These are phyloP conservation scores for Taeniopygia guttata DNA, from an alignment of 2,797 vertebrate species.

Conservation along the genomic window DNA sequence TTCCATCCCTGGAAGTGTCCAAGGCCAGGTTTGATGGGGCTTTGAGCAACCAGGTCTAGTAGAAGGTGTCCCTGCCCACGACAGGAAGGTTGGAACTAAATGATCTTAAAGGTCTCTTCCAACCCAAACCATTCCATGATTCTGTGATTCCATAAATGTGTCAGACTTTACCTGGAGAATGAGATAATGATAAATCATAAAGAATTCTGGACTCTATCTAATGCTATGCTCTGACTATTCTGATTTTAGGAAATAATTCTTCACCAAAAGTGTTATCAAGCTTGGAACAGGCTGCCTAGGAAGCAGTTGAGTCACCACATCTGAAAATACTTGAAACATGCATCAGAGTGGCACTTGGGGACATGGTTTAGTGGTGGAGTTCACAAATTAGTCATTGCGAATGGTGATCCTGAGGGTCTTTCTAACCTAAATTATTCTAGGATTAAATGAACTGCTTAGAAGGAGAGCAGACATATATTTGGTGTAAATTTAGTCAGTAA, in stretches of 20 bases:
- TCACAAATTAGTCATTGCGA: rapidly evolving
- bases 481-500: neutral
- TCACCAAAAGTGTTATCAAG: neutral
- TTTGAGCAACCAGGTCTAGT: neutral
- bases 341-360: rapidly evolving
- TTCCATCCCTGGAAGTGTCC: neutral
- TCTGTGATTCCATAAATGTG: neutral
- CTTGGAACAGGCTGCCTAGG: neutral
- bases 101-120: neutral
- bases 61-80: neutral
- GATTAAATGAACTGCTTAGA: neutral
- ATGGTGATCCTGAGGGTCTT: neutral
- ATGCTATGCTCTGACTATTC: neutral
- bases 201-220: neutral
- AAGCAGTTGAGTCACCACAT: neutral
- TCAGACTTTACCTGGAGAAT: neutral
- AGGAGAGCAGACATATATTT: neutral
- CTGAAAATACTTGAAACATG: neutral
- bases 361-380: neutral
- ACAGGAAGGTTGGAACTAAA: neutral
- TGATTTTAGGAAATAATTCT: neutral
- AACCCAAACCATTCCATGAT: neutral
- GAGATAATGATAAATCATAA: neutral
- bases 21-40: too few relatives aligned
- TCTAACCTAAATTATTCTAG: neutral